Percentiles rank a stretch among this genome's conserved stretches.
These are phyloP conservation scores for Monopis laevigella DNA, from an alignment of 2,888 invertebrate genomes.

Conservation along the genomic window DNA sequence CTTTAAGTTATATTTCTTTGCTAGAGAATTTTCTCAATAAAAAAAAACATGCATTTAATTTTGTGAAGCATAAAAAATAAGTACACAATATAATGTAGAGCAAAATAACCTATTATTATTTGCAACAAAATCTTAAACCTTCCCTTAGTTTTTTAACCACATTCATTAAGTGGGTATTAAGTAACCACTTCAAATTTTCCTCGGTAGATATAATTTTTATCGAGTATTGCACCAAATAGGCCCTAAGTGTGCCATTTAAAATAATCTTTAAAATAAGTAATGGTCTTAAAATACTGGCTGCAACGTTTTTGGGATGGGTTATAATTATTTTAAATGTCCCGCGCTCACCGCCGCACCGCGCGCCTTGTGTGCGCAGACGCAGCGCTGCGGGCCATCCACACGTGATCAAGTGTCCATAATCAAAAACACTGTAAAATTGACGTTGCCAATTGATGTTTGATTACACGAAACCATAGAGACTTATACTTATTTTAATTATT, in stretches of 20 bases:
- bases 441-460: slow-evolving; percentile 8
- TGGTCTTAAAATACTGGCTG: slow-evolving; percentile 65
- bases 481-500: no score
- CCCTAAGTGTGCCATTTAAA: slow-evolving; percentile 53
- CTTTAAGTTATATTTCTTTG: no score
- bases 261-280: slow-evolving; percentile 63
- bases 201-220: slow-evolving; percentile 6
- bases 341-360: slow-evolving; percentile 31
- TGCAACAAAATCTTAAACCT: no score
- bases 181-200: slow-evolving; percentile 2
- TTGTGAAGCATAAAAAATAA: no score
- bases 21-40: no score
- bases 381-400: slow-evolving; percentile 43
- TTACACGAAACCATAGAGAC: no score
- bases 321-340: slow-evolving; percentile 70
- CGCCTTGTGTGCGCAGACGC: slow-evolving; percentile 23
- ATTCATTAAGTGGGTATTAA: slow-evolving; percentile 1
- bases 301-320: slow-evolving; percentile 62
- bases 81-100: no score
- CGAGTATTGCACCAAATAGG: slow-evolving; percentile 37
- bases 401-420: slow-evolving; percentile 56
- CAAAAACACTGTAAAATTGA: slow-evolving; percentile 24
- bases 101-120: no score
- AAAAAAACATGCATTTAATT: no score
- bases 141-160: no score